Evolutionary conservation across 2,113 vertebrate genomes (phyloP).

Genomic region (Aythya baeri): DNA sequence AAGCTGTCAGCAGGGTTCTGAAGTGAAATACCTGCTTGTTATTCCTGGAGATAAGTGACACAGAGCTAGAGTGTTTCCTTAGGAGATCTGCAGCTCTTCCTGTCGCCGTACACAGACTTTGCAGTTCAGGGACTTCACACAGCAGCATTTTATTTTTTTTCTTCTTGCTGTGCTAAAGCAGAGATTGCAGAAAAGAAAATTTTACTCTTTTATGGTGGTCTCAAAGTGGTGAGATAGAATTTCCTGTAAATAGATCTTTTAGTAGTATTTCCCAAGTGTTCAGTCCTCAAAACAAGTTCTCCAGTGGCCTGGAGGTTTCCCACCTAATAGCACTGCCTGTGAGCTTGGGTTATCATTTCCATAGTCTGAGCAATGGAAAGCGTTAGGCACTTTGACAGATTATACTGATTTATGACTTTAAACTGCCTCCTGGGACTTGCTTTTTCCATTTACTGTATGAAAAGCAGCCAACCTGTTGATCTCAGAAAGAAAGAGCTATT

Average conservation of each 20-base stretch:
- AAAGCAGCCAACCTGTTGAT: background rate
- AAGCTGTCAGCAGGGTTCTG: background rate
- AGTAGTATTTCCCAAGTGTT: background rate
- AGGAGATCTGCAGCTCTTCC: background rate
- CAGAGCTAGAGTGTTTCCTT: background rate
- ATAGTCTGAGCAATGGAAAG: background rate
- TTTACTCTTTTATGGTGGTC: background rate
- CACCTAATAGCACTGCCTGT: background rate
- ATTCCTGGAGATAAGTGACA: slow-evolving; percentile 12
- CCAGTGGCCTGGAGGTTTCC: background rate
- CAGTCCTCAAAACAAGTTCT: background rate
- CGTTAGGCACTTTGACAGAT: background rate
- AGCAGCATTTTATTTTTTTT: background rate
- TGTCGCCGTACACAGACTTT: background rate
- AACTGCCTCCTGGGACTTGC: background rate
- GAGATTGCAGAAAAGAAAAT: background rate
- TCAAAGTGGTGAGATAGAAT: background rate
- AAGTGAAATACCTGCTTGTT: slow-evolving; percentile 10
- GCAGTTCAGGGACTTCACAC: background rate
- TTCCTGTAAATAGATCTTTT: background rate
- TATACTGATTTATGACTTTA: background rate
- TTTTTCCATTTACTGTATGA: background rate
- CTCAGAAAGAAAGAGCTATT: background rate
- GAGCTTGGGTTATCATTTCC: background rate
- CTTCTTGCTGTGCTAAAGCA: background rate